Conservation (phyloP, 2,888 invertebrate species). For the Phania funesta region DNA sequence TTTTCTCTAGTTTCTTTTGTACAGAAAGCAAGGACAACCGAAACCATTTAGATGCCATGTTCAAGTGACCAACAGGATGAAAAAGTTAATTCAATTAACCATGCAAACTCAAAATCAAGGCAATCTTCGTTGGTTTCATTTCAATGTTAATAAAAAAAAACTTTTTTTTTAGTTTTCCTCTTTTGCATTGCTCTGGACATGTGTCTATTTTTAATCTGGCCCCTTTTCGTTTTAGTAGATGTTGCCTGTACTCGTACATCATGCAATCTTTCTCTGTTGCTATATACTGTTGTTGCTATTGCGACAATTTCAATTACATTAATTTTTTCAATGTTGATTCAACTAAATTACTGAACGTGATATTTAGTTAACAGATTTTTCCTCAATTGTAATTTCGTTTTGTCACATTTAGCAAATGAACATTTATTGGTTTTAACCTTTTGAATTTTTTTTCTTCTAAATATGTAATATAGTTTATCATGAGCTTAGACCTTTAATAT, state of each 20-base stretch:
- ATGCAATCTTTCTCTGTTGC: background rate
- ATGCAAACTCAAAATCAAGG: background rate
- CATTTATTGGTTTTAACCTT: slow-evolving; percentile 6
- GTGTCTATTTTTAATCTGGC: background rate
- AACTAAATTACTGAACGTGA: slow-evolving; percentile 65
- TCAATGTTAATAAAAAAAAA: slow-evolving; percentile 29
- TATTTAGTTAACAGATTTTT: slow-evolving; percentile 47
- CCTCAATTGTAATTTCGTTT: background rate
- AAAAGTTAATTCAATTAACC: slow-evolving; percentile 5
- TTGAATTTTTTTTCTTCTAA: background rate
- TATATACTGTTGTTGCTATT: background rate
- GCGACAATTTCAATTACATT: slow-evolving; percentile 55
- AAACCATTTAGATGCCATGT: background rate
- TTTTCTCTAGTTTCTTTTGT: background rate
- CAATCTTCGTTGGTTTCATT: background rate
- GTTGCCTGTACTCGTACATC: background rate
- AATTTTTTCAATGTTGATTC: slow-evolving; percentile 63
- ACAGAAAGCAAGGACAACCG: background rate
- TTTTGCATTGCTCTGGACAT: background rate
- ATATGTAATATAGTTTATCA: background rate
- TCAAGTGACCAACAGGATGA: background rate
- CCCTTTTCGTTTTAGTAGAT: background rate
- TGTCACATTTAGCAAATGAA: slow-evolving; percentile 23
- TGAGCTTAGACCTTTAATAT: no score
- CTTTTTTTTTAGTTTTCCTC: background rate